These are phyloP conservation scores for Carassius gibelio DNA, from an alignment of 2,113 vertebrate species.

Conservation along the genomic window DNA sequence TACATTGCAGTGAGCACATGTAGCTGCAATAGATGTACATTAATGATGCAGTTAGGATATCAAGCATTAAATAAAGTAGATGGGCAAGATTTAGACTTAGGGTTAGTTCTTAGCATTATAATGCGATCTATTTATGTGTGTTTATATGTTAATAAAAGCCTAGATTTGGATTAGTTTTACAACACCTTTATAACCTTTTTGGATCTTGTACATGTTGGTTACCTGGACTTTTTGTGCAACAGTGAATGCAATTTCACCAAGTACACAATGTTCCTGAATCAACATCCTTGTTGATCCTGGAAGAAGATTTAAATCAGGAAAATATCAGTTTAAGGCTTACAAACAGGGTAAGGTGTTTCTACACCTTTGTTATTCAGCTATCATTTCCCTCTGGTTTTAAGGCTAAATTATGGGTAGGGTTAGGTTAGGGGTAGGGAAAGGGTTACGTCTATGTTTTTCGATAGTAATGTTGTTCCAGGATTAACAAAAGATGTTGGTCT, in stretches of 20 bases:
- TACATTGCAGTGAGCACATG: conserved; percentile 49
- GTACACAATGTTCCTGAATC: neutral
- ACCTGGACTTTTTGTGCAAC: neutral
- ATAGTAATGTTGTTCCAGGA: neutral
- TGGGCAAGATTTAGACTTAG: neutral
- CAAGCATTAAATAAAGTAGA: conserved; percentile 30
- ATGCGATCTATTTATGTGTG: no score
- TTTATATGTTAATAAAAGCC: no score
- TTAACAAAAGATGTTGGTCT: neutral
- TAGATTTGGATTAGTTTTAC: no score
- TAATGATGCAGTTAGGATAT: neutral
- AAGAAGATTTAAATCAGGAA: no score
- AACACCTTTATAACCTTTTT: neutral
- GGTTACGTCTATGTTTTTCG: neutral
- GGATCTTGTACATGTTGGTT: neutral
- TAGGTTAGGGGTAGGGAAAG: no score
- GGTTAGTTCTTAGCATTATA: neutral
- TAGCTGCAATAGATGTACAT: conserved; percentile 30
- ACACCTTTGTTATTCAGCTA: no score
- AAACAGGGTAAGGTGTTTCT: no score
- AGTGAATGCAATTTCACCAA: neutral
- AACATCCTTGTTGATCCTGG: no score
- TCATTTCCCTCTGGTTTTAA: no score
- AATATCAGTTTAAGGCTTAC: no score
- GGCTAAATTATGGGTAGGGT: no score